phyloP scores from a whole-genome alignment of 2,797 vertebrate species.

The Chaenodraco wilsoni region DNA sequence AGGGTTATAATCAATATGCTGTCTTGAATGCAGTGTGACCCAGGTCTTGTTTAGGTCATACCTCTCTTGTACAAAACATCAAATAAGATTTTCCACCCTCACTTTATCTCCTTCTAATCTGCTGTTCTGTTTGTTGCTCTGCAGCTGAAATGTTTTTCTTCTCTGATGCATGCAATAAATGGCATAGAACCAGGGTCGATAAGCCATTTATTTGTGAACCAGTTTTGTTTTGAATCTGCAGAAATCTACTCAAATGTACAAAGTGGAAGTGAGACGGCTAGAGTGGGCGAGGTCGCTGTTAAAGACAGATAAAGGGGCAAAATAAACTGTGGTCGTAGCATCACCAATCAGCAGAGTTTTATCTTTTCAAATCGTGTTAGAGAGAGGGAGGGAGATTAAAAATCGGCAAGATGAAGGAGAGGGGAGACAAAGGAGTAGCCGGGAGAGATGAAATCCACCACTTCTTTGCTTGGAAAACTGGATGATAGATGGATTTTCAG shows the following conservation, averaged over 20 bases:
- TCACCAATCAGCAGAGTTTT: conserved; percentile 54
- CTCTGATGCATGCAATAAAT: conserved; percentile 10
- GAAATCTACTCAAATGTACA: conserved; percentile 33
- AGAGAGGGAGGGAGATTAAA: conserved; percentile 54
- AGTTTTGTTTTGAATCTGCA: conserved; percentile 50
- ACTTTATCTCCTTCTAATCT: background rate
- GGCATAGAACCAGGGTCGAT: background rate
- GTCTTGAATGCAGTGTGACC: background rate
- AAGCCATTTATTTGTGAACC: conserved; percentile 23
- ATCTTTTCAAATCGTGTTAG: conserved; percentile 55
- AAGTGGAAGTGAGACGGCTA: conserved; percentile 15
- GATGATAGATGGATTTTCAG: conserved; percentile 68
- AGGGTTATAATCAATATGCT: background rate
- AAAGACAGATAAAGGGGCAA: conserved; percentile 60
- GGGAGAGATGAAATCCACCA: conserved; percentile 65
- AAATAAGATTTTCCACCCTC: too few relatives aligned
- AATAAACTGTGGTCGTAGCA: conserved; percentile 54
- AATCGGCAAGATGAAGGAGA: conserved; percentile 47
- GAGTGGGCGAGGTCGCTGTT: conserved; percentile 46
- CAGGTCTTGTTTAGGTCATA: background rate
- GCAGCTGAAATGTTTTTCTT: conserved; percentile 28
- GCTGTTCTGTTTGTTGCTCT: conserved; percentile 34
- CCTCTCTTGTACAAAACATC: background rate
- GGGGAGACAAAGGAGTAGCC: conserved; percentile 47
- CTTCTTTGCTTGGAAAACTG: conserved; percentile 51